A percentile compares a stretch with the other conserved stretches of the same genome.
These are phyloP conservation scores for Nebria salina DNA, from an alignment of 2,888 invertebrate genomes.

Conservation along the genomic window DNA sequence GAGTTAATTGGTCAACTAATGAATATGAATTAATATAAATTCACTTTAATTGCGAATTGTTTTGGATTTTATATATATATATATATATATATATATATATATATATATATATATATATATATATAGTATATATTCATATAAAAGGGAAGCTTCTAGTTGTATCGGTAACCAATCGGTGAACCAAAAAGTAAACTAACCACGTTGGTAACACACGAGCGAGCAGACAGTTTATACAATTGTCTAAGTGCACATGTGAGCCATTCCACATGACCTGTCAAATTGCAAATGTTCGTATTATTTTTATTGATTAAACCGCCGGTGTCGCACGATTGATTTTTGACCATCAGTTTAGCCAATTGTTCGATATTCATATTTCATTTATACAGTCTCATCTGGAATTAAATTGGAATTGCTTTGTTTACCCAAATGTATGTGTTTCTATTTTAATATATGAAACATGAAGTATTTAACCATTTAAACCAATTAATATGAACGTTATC, in stretches of 20 bases:
- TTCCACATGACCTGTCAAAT: slow-evolving; percentile 37
- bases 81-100: too few relatives aligned
- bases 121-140: too few relatives aligned
- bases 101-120: too few relatives aligned
- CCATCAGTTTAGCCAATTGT: background rate
- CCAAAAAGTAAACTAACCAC: background rate
- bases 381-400: background rate
- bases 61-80: background rate
- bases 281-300: slow-evolving; percentile 34
- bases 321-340: slow-evolving; percentile 7
- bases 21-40: background rate
- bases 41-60: background rate
- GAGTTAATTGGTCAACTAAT: background rate
- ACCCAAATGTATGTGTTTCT: background rate
- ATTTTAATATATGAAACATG: too few relatives aligned
- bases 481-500: too few relatives aligned
- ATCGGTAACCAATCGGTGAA: background rate
- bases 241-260: slow-evolving; percentile 19
- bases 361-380: slow-evolving; percentile 1
- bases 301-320: slow-evolving; percentile 7
- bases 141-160: too few relatives aligned
- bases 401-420: background rate
- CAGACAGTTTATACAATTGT: slow-evolving; percentile 22
- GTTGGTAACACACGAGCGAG: background rate
- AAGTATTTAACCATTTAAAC: too few relatives aligned